Base-by-base conservation (phyloP, 1,140 invertebrate species). In the Drosophila orena region DNA sequence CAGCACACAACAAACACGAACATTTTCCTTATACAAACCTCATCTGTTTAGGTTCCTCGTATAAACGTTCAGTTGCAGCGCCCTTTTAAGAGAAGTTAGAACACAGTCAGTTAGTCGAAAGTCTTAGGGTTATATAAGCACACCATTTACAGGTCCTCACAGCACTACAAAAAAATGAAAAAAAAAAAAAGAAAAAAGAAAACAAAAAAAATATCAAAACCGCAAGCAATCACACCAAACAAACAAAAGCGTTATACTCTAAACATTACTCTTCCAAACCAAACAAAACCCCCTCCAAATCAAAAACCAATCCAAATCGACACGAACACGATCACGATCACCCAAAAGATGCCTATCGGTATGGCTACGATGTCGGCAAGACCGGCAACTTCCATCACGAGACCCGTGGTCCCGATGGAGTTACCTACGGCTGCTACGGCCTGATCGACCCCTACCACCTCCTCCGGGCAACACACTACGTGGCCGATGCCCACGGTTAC, bases 331-430 rank as follows among this genome's bases (percentile, higher is more conserved):
- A 24, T 24, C 22, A 58, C 22, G 43, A 59, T 40, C 43, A 56
- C 40, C 53, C 27, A 56, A 44, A 75, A 84, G 95, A 94, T 88
- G 93, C 95, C 47, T 96, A 96, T 86, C 95, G 95, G 79, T 96
- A 95, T 84, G 95, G 95, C 49, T 96, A 96, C 83, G 95, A 96
- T 88, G 94, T 96, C 2, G 95, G 94, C 58, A 83, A 91, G 62
- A 94, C 94, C 78, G 96, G 96, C 10, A 96, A 96, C 85, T 97
- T 97, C 85, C 96, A 97, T 81, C 96, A 97, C 75, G 96, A 97
- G 93, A 94, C 93, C 38, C 94, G 94, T 55, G 95, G 95, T 12
- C 94, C 95, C 0, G 95, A 96, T 79, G 95, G 95, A 10, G 94
- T 96, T 15, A 96, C 96, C 0, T 96, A 96, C 69, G 96, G 96